Evolutionary conservation across 2,113 vertebrate genomes (phyloP), one percentile per base, ranked within the genome.

Genomic region (Istiophorus platypterus): DNA sequence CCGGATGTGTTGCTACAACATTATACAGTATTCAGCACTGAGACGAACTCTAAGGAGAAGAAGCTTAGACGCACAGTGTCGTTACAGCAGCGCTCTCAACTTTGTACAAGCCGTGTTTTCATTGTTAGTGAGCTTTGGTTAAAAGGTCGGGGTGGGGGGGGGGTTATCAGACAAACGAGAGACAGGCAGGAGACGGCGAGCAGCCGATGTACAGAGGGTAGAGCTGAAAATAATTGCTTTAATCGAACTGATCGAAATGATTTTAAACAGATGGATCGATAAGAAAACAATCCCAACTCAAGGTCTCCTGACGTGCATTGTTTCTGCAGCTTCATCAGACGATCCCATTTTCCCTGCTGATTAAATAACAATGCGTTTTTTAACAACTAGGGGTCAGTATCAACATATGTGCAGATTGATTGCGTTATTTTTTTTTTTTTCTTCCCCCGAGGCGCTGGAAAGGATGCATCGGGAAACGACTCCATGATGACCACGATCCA

Each of bases 101-200:
- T 52, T 81, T 63, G 62, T 45, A 82, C 59, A 61, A 59, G 64
- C 64, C 68, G 64, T 57, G 62, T 22, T 34, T 47, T 73, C 31
- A 39, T 51, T 76, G 85, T 85, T 83, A 80, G 85, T 54, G 78
- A 82, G 42, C 75, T 88, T 85, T 76, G 78, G 71, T 85, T 80
- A 15, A 81, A 74, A n/a, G n/a, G n/a, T n/a, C n/a, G n/a, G n/a
- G n/a, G n/a, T n/a, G n/a, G n/a, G n/a, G n/a, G n/a, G n/a, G n/a
- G n/a, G n/a, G n/a, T n/a, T 41, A 37, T 13, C 26, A 5, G 24
- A 58, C 4, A 3, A 41, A 42, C 45, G 26, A 57, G 20, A 67
- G 0, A 49, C 29, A 78, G 49, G 2, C 42, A 72, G 42, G 13
- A 49, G 41, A 65, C 3, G 4, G 26, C 0, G 2, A 39, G 17